Evolutionary conservation across 2,113 vertebrate genomes (phyloP), one percentile per base, ranked within the genome.

Genomic region (Mastomys coucha): DNA sequence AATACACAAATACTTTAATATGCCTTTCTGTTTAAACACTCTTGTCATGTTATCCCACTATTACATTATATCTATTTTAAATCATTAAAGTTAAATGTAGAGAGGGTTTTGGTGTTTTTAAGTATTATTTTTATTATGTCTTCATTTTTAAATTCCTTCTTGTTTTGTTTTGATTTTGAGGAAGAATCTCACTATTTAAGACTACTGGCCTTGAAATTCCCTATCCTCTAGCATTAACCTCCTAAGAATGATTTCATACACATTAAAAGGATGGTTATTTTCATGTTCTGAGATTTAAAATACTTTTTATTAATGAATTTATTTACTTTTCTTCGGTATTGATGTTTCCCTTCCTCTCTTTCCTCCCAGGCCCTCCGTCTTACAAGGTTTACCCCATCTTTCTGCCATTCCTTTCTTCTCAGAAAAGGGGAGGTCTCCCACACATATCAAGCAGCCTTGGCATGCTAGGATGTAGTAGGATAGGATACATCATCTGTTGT

Each of bases 281-380:
- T 75, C 28, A 89, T 91, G 19, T 56, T 60, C 3, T 7, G 58
- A 67, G 92, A 92, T 75, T 77, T 67, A 89, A 93, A 96, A 94
- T 89, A 87, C 53, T 86, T 97, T 88, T 67, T 31, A 67, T 67
- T 67, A 67, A 67, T 67, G 9, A 31, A 67, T 67, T 67, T 31
- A 63, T 67, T 67, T 67, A 31, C 65, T 67, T 67, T 31, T 13
- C 9, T 31, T 67, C 12, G 3, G 9, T 10, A 67, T 33, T 10
- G 26, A 67, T 14, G 28, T 28, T 26, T 67, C 65, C 11, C 28
- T 31, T 67, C 11, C 26, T 31, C 31, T 11, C 3, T 13, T 9
- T 67, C 65, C 24, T 31, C 26, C 65, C 65, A 67, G 65, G 65
- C 65, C 65, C 11, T 67, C 28, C 3, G 1, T 67, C 28, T 67